Evolutionary conservation across 1,140 invertebrate species (phyloP), one percentile per base, ranked within the genome.

Genomic region (Antheraea pernyi): DNA sequence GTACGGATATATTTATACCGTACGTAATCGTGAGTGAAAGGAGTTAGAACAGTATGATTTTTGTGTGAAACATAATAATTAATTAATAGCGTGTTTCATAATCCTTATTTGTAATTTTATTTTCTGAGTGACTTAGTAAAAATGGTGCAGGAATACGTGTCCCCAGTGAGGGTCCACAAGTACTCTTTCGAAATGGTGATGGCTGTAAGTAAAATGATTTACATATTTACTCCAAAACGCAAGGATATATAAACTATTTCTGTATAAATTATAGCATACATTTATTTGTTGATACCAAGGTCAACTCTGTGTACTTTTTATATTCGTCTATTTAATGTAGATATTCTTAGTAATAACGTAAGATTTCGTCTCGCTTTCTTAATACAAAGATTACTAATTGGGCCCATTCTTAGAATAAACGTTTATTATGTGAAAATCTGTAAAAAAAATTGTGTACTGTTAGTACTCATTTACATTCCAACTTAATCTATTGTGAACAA

Each of bases 71-170:
- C 71, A 68, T 77, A 67, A 48, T 67, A 67, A 77, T 70, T 59
- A n/a, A 36, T 64, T 64, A 70, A 81, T n/a, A n/a, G n/a, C n/a
- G 77, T 79, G 78, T 88, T 73, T 67, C 63, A 69, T 59, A 78
- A 83, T 88, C 80, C 80, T 80, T 72, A 61, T 65, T 30, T 68
- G 53, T 81, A 80, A 10, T 79, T 77, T 80, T 80, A 69, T 76
- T 82, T 77, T 78, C 64, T 73, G 70, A 74, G 65, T 70, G 69
- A 80, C 74, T 78, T 72, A 59, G 74, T 76, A 79, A 93, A 85
- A 90, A 99, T 99, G 98, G 98, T 99, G 80, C 98, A 99, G 93
- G 98, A 98, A 88, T 99, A 99, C 92, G 97, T 98, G 85, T 98
- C 97, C 70, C 98, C 98, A 75, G 97, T 99, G 6, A 95, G 98